Evolutionary conservation across 2,888 invertebrate genomes (phyloP), one percentile per base, ranked within the genome.

Genomic region (Salpingus planirostris): DNA sequence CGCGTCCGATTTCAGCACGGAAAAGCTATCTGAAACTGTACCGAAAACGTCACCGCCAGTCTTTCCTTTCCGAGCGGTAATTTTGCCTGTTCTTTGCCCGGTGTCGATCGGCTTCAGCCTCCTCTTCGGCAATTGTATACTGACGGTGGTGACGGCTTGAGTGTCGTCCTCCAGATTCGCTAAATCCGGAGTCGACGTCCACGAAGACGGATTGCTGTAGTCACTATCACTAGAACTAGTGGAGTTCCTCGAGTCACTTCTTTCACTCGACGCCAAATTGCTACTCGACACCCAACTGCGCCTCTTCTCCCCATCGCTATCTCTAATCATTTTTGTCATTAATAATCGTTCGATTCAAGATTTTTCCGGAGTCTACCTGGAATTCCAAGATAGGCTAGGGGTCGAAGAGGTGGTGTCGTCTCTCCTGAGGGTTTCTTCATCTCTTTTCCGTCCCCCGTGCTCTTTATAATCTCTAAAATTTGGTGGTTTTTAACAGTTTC

Each of bases 181-280:
- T 58, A 87, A 69, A 66, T 87, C 86, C 49, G 85, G 83, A 46
- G 86, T 83, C 45, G 87, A 88, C 54, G 81, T 82, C 87, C 87
- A 88, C 48, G 83, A 78, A 47, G 77, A 67, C 27, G 63, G 62
- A 33, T 53, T 55, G 21, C 44, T 49, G 32, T 40, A 46, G 36
- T 49, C 48, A 26, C 42, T 49, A 35, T 43, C 44, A 29, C 33
- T 44, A n/a, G n/a, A n/a, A n/a, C n/a, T n/a, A n/a, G n/a, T n/a
- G n/a, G n/a, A n/a, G 27, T 37, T 43, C 38, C 39, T 49, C 33
- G 43, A 52, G 31, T 44, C 47, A 30, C 40, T 47, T 28, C 48
- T 44, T 32, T 49, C 47, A 28, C 59, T 57, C 30, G 46, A 44
- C 10, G 49, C 62, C 46, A 85, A 70, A 60, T 83, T 85, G 44